Conservation (phyloP, 1,140 invertebrate genomes). For the Pseudobourletiella spinata region DNA sequence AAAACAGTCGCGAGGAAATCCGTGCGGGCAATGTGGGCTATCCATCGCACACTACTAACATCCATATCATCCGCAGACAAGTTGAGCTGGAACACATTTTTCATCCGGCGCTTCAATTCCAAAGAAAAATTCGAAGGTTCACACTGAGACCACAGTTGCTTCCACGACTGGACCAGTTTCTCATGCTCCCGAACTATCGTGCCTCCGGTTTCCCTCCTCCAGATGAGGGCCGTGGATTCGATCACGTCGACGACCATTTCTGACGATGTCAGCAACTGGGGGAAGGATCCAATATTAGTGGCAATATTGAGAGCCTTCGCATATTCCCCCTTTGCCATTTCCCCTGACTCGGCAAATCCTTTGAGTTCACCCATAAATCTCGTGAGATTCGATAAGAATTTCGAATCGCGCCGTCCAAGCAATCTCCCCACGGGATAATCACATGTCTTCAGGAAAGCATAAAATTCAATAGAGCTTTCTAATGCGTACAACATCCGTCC, state of each 20-base stretch:
- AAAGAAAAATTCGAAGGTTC: neutral
- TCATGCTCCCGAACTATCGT: too few species aligned
- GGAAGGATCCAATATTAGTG: neutral
- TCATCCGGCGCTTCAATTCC: neutral
- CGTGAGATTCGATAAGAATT: neutral
- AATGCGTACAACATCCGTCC: neutral
- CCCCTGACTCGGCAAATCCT: neutral
- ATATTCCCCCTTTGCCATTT: neutral
- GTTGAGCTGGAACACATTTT: neutral
- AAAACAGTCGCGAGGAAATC: slow-evolving; percentile 3
- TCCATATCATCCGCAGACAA: neutral
- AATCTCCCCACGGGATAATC: slow-evolving; percentile 12
- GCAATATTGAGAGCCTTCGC: neutral
- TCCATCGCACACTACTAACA: neutral
- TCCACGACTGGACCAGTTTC: neutral
- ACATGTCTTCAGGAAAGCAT: neutral
- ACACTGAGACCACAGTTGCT: neutral
- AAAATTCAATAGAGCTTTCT: slow-evolving; percentile 4
- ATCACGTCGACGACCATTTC: too few species aligned
- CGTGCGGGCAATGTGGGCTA: neutral
- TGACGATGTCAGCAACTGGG: too few species aligned
- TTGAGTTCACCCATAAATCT: neutral
- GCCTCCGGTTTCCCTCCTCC: too few species aligned
- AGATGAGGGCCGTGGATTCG: too few species aligned
- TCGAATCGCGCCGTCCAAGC: neutral